A percentile compares a stretch with the other conserved stretches of the same genome.
Conservation (phyloP, 1,140 invertebrate species). For the Pogonomyrmex barbatus region DNA sequence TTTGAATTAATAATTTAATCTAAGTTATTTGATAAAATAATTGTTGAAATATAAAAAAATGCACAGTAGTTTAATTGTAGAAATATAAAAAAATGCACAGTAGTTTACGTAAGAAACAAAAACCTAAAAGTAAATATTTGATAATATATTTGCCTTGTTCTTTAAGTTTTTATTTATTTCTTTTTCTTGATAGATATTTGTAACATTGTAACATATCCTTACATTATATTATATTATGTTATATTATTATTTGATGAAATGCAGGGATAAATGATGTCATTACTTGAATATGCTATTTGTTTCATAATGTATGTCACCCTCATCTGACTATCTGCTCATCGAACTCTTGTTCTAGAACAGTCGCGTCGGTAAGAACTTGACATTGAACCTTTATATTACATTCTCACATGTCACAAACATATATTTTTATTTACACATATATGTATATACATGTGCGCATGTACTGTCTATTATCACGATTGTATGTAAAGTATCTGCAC, state of each 20-base stretch:
- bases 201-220: not conserved
- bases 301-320: not conserved
- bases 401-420: conserved; percentile 7
- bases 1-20: not conserved
- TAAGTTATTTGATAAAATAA: not conserved
- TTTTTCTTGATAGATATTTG: not conserved
- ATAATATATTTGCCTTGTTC: not conserved
- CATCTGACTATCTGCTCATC: not conserved
- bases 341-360: conserved; percentile 32
- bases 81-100: not conserved
- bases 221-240: not conserved
- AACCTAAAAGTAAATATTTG: not conserved
- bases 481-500: conserved; percentile 64
- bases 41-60: not conserved
- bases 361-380: conserved; percentile 64
- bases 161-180: not conserved
- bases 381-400: conserved; percentile 70
- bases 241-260: not conserved
- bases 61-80: not conserved
- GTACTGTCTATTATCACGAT: conserved; percentile 36
- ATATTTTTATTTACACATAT: not conserved
- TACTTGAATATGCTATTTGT: not conserved
- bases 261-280: not conserved
- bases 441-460: not conserved
- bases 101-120: not conserved